Percentiles rank a stretch among this genome's conserved stretches.
Conservation (phyloP, 2,888 invertebrate species). For the Hyposoter dolosus region DNA sequence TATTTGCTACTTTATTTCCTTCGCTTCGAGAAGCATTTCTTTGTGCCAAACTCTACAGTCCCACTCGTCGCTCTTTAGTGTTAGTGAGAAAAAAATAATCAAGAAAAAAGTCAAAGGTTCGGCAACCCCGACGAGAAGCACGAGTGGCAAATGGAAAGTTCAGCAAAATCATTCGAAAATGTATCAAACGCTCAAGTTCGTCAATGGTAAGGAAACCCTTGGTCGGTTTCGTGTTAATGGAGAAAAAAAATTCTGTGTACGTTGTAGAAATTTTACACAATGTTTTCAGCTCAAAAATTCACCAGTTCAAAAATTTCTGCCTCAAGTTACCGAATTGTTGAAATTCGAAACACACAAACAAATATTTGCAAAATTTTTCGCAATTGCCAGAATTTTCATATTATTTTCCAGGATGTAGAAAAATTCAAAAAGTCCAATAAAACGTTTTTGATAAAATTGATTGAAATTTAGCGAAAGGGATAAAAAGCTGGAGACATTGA, state of each 20-base stretch:
- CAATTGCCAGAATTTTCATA: background rate
- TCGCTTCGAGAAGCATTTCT: constrained; percentile 44
- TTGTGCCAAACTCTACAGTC: constrained; percentile 81
- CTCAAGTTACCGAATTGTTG: background rate
- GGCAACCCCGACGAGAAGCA: constrained; percentile 59
- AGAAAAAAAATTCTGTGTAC: constrained; percentile 21
- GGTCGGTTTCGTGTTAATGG: constrained; percentile 15
- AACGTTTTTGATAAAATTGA: too few species aligned
- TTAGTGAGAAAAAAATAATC: constrained; percentile 38
- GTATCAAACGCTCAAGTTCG: constrained; percentile 19
- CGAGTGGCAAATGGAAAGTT: constrained; percentile 80
- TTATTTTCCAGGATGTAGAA: background rate
- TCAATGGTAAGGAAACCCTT: constrained; percentile 3
- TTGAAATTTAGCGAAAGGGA: too few species aligned
- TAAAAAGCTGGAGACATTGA: too few species aligned
- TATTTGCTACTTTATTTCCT: constrained; percentile 36
- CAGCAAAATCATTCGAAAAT: constrained; percentile 63
- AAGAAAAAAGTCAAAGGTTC: constrained; percentile 43
- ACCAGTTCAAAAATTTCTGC: background rate
- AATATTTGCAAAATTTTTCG: background rate
- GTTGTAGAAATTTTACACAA: background rate
- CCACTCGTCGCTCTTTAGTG: constrained; percentile 77
- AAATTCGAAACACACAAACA: background rate
- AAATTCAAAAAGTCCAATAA: background rate
- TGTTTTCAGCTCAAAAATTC: background rate